Evolutionary conservation across 1,140 invertebrate species (phyloP).

Genomic region (Ganaspis sp.): DNA sequence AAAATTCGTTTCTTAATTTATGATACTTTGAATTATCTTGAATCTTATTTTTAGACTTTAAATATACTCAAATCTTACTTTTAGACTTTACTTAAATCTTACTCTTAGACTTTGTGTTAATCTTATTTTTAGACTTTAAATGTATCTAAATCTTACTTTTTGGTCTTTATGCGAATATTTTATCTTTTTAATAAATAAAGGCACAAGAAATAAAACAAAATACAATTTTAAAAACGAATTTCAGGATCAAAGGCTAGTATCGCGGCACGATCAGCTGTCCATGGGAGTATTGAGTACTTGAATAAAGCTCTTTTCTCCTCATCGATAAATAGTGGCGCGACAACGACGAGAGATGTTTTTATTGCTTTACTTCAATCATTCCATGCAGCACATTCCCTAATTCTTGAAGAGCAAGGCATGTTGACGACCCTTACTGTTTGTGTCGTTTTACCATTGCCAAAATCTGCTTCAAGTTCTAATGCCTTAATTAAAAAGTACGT

Average conservation of each 20-base stretch:
- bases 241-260: conserved; percentile 87
- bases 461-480: conserved; percentile 62
- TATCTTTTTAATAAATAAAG: conserved; percentile 14
- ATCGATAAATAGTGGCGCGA: conserved; percentile 58
- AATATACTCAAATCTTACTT: too few species aligned
- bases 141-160: too few species aligned
- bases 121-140: too few species aligned
- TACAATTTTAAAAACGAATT: conserved; percentile 37
- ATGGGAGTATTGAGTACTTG: conserved; percentile 91
- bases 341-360: conserved; percentile 82
- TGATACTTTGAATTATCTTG: too few species aligned
- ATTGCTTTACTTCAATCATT: conserved; percentile 88
- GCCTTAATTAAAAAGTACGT: conserved; percentile 79
- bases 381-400: conserved; percentile 91
- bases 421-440: conserved; percentile 91
- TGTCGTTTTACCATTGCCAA: conserved; percentile 82
- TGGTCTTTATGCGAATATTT: too few species aligned
- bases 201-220: too few species aligned
- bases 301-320: conserved; percentile 85
- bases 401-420: conserved; percentile 90
- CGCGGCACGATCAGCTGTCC: conserved; percentile 91
- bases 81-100: too few species aligned
- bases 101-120: too few species aligned
- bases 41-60: too few species aligned
- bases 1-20: too few species aligned